These are phyloP conservation scores for Apis cerana DNA, from an alignment of 1,140 invertebrate genomes.

Conservation along the genomic window DNA sequence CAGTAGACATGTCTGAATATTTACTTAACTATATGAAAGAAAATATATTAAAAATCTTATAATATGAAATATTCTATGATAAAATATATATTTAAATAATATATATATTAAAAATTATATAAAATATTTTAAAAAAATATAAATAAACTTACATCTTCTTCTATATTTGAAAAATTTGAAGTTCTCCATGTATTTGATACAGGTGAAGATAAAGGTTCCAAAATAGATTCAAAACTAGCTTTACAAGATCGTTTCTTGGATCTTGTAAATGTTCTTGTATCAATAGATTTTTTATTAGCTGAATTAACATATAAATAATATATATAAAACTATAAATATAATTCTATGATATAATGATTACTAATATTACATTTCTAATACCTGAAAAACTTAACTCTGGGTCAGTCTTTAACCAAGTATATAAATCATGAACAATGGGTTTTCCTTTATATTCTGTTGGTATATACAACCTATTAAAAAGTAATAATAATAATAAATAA, in stretches of 20 bases:
- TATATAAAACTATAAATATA: background rate
- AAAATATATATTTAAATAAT: background rate
- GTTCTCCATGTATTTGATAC: constrained; percentile 64
- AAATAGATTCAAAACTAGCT: constrained; percentile 76
- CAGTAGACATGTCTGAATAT: constrained; percentile 19
- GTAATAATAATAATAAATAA: background rate
- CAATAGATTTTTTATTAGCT: constrained; percentile 72
- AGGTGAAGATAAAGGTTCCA: constrained; percentile 70
- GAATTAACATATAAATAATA: constrained; percentile 22
- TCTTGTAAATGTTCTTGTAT: constrained; percentile 81
- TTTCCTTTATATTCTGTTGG: constrained; percentile 38
- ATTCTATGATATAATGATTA: background rate
- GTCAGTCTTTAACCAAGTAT: constrained; percentile 59
- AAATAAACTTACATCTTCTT: constrained; percentile 50
- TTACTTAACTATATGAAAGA: constrained; percentile 22
- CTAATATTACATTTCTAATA: constrained; percentile 18
- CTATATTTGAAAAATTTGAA: constrained; percentile 68
- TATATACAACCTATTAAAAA: constrained; percentile 56
- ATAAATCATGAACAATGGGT: constrained; percentile 52
- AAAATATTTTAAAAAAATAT: background rate
- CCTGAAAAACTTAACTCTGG: constrained; percentile 42
- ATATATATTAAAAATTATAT: background rate
- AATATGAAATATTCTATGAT: background rate
- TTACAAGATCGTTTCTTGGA: constrained; percentile 76
- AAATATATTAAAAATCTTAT: constrained; percentile 1